These are phyloP conservation scores for Zeus faber DNA, from an alignment of 2,113 vertebrate species.

Conservation along the genomic window DNA sequence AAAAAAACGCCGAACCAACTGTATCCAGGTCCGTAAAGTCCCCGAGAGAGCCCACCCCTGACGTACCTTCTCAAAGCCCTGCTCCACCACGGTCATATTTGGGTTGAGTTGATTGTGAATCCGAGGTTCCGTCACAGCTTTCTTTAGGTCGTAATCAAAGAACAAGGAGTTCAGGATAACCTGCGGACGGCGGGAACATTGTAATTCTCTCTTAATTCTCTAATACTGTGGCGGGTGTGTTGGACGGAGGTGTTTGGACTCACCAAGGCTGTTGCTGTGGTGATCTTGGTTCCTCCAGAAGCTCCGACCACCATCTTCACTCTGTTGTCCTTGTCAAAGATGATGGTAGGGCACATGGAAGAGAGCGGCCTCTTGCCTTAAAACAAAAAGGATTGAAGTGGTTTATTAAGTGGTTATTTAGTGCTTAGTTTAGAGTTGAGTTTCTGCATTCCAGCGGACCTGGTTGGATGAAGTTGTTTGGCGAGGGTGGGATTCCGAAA, in stretches of 20 bases:
- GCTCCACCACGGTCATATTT: slow-evolving; percentile 79
- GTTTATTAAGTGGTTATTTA: too few species aligned
- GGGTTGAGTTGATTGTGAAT: slow-evolving; percentile 91
- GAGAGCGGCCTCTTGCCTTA: slow-evolving; percentile 91
- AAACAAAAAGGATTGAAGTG: too few species aligned
- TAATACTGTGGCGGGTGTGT: background rate
- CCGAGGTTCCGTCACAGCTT: slow-evolving; percentile 82
- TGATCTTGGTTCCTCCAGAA: slow-evolving; percentile 92
- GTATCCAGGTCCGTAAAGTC: background rate
- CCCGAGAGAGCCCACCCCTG: background rate
- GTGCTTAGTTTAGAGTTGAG: too few species aligned
- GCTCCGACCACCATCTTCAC: slow-evolving; percentile 93
- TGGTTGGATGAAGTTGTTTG: slow-evolving; percentile 92
- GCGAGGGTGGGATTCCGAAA: slow-evolving; percentile 86
- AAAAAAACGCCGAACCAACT: too few species aligned
- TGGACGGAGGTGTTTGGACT: slow-evolving; percentile 5
- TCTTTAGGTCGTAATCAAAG: slow-evolving; percentile 88
- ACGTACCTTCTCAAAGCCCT: slow-evolving; percentile 70
- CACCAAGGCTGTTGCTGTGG: slow-evolving; percentile 89
- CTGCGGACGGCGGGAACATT: slow-evolving; percentile 62
- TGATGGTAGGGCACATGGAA: slow-evolving; percentile 88
- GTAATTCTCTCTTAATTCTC: too few species aligned
- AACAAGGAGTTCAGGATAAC: slow-evolving; percentile 87
- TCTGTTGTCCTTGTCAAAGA: slow-evolving; percentile 82
- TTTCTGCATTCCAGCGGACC: slow-evolving; percentile 69